Conservation (phyloP, 2,888 invertebrate species). For the Lymantria dispar region DNA sequence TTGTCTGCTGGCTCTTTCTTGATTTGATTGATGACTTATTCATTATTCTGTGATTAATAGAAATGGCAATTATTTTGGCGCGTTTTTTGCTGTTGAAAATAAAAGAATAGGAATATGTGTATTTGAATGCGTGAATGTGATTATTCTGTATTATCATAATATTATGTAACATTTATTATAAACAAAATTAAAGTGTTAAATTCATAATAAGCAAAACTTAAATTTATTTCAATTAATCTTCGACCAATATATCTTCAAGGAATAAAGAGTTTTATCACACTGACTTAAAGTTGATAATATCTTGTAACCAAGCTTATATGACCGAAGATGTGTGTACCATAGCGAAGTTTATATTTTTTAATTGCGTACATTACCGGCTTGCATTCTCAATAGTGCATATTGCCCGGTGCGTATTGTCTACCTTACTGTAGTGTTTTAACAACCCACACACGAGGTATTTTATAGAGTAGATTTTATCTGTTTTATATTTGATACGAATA, state of each 20-base stretch:
- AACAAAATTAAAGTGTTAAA: no score
- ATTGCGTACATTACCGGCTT: constrained; percentile 35
- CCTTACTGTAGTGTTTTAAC: constrained; percentile 37
- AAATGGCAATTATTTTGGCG: no score
- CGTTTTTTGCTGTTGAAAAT: no score
- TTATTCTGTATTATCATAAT: no score
- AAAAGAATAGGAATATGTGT: no score
- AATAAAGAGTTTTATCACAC: not conserved
- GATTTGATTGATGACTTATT: not conserved
- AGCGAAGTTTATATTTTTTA: constrained; percentile 36
- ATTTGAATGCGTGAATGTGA: no score
- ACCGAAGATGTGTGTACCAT: constrained; percentile 28
- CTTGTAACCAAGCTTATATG: not conserved
- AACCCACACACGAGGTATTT: constrained; percentile 26
- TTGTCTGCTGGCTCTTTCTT: constrained; percentile 21
- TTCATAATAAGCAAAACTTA: no score
- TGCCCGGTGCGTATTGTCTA: constrained; percentile 55
- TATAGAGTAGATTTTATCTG: constrained; percentile 38
- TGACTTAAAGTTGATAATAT: constrained; percentile 3
- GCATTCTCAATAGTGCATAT: constrained; percentile 45
- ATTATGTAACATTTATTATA: no score
- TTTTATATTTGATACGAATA: no score
- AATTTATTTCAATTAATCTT: no score
- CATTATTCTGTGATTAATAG: no score
- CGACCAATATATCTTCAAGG: not conserved